Evolutionary conservation across 2,797 vertebrate genomes (phyloP).

Genomic region (Megalops cyprinoides): DNA sequence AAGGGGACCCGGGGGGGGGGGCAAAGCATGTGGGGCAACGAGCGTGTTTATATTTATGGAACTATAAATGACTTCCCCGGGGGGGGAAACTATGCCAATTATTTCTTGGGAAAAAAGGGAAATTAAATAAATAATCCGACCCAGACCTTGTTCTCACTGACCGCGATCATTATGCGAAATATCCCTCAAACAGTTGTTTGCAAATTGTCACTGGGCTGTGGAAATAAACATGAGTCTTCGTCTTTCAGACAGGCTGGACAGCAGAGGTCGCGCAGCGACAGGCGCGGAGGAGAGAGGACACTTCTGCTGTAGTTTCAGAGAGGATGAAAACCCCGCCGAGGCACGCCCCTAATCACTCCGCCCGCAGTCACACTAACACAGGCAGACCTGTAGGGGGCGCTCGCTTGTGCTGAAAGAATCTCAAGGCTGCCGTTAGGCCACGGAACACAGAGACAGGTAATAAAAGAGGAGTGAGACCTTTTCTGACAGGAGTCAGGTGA

Average conservation of each 20-base stretch:
- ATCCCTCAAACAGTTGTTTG: constrained; percentile 41
- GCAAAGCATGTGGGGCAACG: constrained; percentile 21
- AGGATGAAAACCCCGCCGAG: no score
- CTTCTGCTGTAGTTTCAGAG: constrained; percentile 1
- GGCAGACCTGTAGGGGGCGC: constrained; percentile 5
- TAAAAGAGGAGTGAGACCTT: background rate
- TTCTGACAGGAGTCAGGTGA: background rate
- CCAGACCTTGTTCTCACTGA: constrained; percentile 51
- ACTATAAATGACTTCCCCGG: constrained; percentile 58
- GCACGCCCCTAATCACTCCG: no score
- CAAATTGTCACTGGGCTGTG: constrained; percentile 36
- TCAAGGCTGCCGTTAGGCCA: background rate
- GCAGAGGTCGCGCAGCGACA: background rate
- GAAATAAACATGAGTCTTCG: constrained; percentile 14
- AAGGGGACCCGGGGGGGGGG: constrained; percentile 21
- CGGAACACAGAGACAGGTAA: background rate
- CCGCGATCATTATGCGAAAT: constrained; percentile 39
- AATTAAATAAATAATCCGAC: constrained; percentile 32
- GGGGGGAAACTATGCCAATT: constrained; percentile 62
- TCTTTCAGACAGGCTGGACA: background rate
- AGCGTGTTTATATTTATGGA: constrained; percentile 53
- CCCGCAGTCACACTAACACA: background rate
- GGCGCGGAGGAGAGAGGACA: background rate
- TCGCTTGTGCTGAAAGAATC: background rate
- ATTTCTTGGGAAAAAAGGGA: constrained; percentile 62